phyloP scores from a whole-genome alignment of 2,888 invertebrate genomes.

The Acanthococcus lagerstroemiae region DNA sequence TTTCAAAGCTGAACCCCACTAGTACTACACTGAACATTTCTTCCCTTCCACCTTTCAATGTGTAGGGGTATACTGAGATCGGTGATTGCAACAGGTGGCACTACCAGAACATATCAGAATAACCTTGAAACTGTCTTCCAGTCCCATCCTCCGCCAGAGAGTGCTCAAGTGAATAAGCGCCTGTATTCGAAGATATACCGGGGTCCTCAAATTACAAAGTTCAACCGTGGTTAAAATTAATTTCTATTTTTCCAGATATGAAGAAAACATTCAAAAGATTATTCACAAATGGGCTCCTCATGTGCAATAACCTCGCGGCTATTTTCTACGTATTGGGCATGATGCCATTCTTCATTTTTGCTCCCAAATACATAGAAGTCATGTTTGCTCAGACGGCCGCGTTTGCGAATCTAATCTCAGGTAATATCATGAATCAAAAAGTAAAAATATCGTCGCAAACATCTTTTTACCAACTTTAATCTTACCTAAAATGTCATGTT shows the following conservation, averaged over 20 bases:
- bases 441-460: background rate
- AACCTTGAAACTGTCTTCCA: too few species aligned
- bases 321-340: constrained; percentile 62
- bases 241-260: constrained; percentile 46
- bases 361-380: constrained; percentile 74
- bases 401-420: constrained; percentile 62
- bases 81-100: too few species aligned
- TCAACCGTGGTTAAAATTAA: too few species aligned
- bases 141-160: too few species aligned
- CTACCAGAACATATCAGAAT: too few species aligned
- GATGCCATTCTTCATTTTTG: constrained; percentile 67
- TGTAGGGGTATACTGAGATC: too few species aligned
- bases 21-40: too few species aligned
- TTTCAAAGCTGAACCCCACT: too few species aligned
- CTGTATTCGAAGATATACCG: too few species aligned
- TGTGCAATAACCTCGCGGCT: constrained; percentile 62
- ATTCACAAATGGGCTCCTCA: constrained; percentile 54
- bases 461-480: background rate
- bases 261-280: constrained; percentile 53
- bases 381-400: constrained; percentile 68
- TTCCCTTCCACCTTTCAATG: too few species aligned
- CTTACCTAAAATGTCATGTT: background rate
- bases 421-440: constrained; percentile 39
- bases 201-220: too few species aligned
- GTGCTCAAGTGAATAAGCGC: too few species aligned